phyloP scores from a whole-genome alignment of 2,113 vertebrate genomes.

The Psilopsiagon aurifrons region DNA sequence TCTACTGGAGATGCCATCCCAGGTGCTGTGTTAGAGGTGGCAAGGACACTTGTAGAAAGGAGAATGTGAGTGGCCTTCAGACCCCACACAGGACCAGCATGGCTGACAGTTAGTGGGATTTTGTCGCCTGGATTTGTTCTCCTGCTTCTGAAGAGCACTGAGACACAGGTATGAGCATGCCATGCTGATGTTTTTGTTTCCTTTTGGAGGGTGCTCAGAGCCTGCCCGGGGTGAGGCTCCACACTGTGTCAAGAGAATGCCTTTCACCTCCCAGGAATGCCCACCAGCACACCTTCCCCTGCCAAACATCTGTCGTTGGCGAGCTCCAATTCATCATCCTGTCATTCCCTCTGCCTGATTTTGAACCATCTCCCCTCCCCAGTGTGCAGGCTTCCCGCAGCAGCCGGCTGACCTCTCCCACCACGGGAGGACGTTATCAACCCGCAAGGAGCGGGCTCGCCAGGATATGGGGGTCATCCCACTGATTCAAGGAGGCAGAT shows the following conservation, averaged over 20 bases:
- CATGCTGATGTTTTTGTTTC: neutral
- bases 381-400: rapidly evolving
- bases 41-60: neutral
- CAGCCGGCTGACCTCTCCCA: conserved; percentile 34
- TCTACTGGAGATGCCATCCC: neutral
- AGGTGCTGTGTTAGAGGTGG: rapidly evolving
- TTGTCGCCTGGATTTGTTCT: neutral
- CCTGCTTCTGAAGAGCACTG: neutral
- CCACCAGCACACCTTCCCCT: neutral
- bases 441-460: neutral
- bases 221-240: neutral
- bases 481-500: conserved; percentile 37
- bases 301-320: rapidly evolving
- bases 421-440: conserved; percentile 1
- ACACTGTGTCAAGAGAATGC: rapidly evolving
- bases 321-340: rapidly evolving
- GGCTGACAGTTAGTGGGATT: neutral
- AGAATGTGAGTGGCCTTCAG: neutral
- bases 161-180: rapidly evolving
- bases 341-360: neutral
- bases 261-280: neutral
- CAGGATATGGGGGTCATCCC: conserved; percentile 54
- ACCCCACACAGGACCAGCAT: neutral
- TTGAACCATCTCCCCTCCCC: neutral
- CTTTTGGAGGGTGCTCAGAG: neutral